Conservation (phyloP, 30 jellyfish, hydroid and myxozoan genomes). For the Hydractinia symbiolongicarpus region DNA sequence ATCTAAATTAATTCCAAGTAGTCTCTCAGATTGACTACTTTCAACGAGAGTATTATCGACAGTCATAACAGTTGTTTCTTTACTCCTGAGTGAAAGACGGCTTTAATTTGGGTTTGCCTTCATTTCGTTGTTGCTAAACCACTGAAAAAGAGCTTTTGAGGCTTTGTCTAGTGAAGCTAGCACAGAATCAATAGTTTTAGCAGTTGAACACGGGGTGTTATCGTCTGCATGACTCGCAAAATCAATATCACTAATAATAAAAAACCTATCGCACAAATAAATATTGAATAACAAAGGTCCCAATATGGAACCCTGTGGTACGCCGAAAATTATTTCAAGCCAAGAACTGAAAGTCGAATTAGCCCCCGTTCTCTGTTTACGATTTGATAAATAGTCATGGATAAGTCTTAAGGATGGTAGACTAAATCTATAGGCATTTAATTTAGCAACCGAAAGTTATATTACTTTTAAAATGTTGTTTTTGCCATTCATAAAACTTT, state of each 20-base stretch:
- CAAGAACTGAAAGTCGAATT: conserved; percentile 2
- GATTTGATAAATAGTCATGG: background rate
- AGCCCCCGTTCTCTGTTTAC: conserved; percentile 1
- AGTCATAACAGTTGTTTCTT: background rate
- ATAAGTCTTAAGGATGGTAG: background rate
- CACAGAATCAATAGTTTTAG: background rate
- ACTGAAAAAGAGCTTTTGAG: background rate
- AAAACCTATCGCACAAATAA: background rate
- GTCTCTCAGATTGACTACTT: too few relatives aligned
- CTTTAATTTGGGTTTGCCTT: background rate
- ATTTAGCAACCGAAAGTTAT: too few relatives aligned
- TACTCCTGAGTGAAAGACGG: background rate
- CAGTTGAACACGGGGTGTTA: background rate
- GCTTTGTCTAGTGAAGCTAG: background rate
- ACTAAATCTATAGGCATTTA: background rate
- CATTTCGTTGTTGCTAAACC: background rate
- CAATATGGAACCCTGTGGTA: background rate
- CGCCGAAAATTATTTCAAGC: background rate
- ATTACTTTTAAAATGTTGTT: too few relatives aligned
- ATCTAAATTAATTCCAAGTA: too few relatives aligned
- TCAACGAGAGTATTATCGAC: background rate
- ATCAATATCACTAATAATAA: background rate
- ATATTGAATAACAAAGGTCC: background rate
- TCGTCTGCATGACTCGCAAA: background rate
- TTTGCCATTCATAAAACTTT: too few relatives aligned